Evolutionary conservation across 2,888 invertebrate genomes (phyloP), one percentile per base, ranked within the genome.

Genomic region (Lingula anatina): DNA sequence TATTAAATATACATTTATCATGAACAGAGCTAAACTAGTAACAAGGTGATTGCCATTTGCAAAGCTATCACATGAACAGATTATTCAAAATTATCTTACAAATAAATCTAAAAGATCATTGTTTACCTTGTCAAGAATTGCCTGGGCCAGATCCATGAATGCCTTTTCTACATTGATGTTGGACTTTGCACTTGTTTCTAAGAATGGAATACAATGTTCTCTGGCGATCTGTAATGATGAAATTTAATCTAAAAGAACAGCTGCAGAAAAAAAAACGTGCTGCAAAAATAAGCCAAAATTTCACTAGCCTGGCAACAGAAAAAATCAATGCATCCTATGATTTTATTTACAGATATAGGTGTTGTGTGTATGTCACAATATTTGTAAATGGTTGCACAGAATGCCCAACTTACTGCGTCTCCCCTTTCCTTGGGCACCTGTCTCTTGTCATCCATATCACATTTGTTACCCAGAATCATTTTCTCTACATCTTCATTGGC

Each of bases 401-500:
- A n/a, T n/a, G 9, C 31, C 31, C 31, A 49, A 85, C 87, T 85
- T 78, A 93, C 93, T 65, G 88, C 86, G 79, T 94, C 93, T 54
- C 95, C 96, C 53, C 89, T 84, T 69, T 92, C 93, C 79, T 88
- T 92, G 78, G 87, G 89, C 49, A 96, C 94, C 53, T 90, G 87
- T 62, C 95, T 82, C 78, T 90, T 93, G 70, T 94, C 94, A 66
- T 91, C 89, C 91, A 94, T 91, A 81, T 96, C 96, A 83, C 94
- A 93, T 82, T 96, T 96, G 80, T 96, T 96, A 59, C 95, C 96
- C 68, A 96, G 82, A 68, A 96, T 94, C 95, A 96, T 95, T 80
- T 94, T 95, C 76, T 96, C 95, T 47, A 96, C 95, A 81, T 96
- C 95, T 81, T 94, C 94, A 81, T 93, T 95, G 24, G 95, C 95